Evolutionary conservation across 2,113 vertebrate species (phyloP).

Genomic region (Pavo muticus): DNA sequence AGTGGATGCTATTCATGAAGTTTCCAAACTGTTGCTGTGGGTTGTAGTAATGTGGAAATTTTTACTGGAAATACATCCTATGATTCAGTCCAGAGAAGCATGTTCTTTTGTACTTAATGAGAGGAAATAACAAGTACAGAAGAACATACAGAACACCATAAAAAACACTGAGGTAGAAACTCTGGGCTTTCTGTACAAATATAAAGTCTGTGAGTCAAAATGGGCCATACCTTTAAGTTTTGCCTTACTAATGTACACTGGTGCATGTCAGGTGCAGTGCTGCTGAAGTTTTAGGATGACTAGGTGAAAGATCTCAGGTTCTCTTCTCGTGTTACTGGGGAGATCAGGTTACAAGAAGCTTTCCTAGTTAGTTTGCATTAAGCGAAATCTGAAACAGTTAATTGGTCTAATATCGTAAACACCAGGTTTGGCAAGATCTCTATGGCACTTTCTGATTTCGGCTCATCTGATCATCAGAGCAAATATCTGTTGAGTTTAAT

Average conservation of each 20-base stretch:
- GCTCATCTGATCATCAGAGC: background rate
- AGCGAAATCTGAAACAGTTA: background rate
- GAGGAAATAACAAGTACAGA: slow-evolving; percentile 53
- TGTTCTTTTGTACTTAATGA: slow-evolving; percentile 50
- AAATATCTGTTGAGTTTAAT: background rate
- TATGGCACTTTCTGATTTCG: background rate
- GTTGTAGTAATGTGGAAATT: slow-evolving; percentile 53
- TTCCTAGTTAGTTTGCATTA: background rate
- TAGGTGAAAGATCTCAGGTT: background rate
- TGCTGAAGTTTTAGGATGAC: background rate
- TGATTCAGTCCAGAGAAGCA: slow-evolving; percentile 38
- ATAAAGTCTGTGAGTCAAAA: background rate
- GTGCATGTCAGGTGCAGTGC: background rate
- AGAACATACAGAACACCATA: background rate
- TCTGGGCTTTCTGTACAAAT: background rate
- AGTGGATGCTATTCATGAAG: slow-evolving; percentile 54
- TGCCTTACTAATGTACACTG: background rate
- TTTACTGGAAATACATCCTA: slow-evolving; percentile 6
- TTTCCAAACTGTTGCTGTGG: slow-evolving; percentile 50
- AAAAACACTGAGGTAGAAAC: slow-evolving; percentile 42
- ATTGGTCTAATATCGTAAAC: background rate
- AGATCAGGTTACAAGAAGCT: background rate
- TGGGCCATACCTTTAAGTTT: background rate
- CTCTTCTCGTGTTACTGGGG: background rate
- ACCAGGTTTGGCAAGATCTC: background rate